These are phyloP conservation scores for Myodes glareolus DNA, from an alignment of 2,113 vertebrate genomes.

Conservation along the genomic window DNA sequence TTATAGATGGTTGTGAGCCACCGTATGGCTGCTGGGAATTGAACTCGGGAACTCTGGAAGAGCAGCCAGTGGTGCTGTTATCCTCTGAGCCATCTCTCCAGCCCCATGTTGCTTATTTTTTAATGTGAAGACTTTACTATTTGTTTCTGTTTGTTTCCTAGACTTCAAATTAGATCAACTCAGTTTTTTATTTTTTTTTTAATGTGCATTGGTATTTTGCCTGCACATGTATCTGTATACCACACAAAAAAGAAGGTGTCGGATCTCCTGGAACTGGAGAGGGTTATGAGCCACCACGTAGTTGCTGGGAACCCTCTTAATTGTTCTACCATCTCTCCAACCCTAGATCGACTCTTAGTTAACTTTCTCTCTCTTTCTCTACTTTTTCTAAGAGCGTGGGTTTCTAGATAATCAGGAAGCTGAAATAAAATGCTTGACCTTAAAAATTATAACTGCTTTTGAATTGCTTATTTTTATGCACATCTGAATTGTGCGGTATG, in stretches of 20 bases:
- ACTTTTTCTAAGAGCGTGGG: neutral
- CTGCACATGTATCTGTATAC: neutral
- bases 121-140: neutral
- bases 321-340: neutral
- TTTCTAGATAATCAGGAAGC: constrained; percentile 4
- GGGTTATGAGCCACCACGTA: neutral
- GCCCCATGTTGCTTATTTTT: neutral
- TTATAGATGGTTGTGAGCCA: neutral
- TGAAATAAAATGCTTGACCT: neutral
- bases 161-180: neutral
- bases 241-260: neutral
- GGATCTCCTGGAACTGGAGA: neutral
- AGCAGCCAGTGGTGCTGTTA: neutral
- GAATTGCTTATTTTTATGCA: neutral
- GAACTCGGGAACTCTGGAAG: neutral
- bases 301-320: neutral
- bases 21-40: neutral
- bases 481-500: neutral
- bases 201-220: neutral
- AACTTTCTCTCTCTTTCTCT: constrained; percentile 15
- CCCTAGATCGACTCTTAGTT: neutral
- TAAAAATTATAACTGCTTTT: neutral
- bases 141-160: constrained; percentile 21
- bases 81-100: neutral
- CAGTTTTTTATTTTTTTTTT: neutral